These are phyloP conservation scores for Leptopterna dolabrata DNA, from an alignment of 2,888 invertebrate genomes.

Conservation along the genomic window DNA sequence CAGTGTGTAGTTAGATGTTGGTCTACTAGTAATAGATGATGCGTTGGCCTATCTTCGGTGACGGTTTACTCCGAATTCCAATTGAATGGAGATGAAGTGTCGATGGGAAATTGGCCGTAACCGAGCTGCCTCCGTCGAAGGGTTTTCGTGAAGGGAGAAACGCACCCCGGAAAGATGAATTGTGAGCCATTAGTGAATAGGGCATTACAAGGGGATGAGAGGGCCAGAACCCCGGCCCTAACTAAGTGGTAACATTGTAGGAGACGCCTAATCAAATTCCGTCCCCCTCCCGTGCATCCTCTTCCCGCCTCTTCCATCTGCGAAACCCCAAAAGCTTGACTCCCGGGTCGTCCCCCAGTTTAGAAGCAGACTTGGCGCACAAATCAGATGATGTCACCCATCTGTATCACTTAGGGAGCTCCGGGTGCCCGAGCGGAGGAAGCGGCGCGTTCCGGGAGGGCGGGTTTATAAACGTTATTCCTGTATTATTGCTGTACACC, in stretches of 20 bases:
- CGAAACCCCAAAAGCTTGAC: not conserved
- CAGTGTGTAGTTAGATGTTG: no score
- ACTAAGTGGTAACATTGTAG: constrained; percentile 54
- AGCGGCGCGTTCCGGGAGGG: not conserved
- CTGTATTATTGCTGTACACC: not conserved
- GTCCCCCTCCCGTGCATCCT: not conserved
- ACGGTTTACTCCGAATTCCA: not conserved
- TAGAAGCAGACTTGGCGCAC: constrained; percentile 13
- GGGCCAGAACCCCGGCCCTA: not conserved
- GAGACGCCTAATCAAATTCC: constrained; percentile 54
- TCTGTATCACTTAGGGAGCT: constrained; percentile 49
- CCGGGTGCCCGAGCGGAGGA: not conserved
- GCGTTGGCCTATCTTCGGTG: not conserved
- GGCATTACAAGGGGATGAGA: constrained; percentile 41
- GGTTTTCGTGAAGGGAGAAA: not conserved
- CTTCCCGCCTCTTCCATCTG: not conserved
- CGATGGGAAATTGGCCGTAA: constrained; percentile 3
- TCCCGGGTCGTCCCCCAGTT: not conserved
- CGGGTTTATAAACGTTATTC: not conserved
- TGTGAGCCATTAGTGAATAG: constrained; percentile 51
- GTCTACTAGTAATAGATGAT: no score
- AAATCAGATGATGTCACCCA: constrained; percentile 54
- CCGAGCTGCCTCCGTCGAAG: not conserved
- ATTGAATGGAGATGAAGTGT: constrained; percentile 24
- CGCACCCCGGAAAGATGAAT: constrained; percentile 32